Base-by-base conservation (phyloP, 2,113 vertebrate genomes). In the Hymenochirus boettgeri region DNA sequence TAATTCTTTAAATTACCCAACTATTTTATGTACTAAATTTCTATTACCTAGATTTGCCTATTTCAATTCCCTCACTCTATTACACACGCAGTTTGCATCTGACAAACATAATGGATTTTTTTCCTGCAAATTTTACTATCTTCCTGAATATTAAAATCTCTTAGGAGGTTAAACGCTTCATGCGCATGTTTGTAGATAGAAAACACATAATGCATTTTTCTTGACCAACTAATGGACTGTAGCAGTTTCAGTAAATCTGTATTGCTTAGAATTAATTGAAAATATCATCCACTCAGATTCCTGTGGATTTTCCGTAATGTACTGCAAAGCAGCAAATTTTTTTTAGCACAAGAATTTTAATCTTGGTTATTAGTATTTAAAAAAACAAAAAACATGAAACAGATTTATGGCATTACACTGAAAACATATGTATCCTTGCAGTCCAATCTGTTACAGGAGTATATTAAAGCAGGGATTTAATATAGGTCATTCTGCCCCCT, bases 1-100 rank as follows among this genome's bases (percentile, higher is more conserved):
- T 65, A 37, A 26, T 65, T 57, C 57, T 65, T 24, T 13, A 57
- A 57, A 69, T 69, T 19, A 60, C 29, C 24, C 46, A 53, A 29
- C 46, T 69, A 69, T 69, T 60, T 69, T 58, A 52, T 52, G 57
- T 51, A 58, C 65, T 69, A 52, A 59, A 69, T 60, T 69, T 60
- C 65, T 53, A 69, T 60, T 69, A 69, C 57, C 35, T 60, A 60
- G 65, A 69, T 69, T 59, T 12, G 15, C 56, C 59, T 69, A 47
- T 69, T 69, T 60, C 57, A 60, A 59, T 69, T 69, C 57, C 65
- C 46, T 53, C 47, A 69, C 24, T 60, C 65, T 45, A 60, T 69
- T 69, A 69, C 48, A 27, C 48, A 60, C 64, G 46, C 64, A 66
- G 64, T 66, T 23, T 67, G 57, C 25, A 53, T 53, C 65, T 60